These are phyloP conservation scores for Mustelus asterias DNA, from an alignment of 2,113 vertebrate genomes.

Conservation along the genomic window DNA sequence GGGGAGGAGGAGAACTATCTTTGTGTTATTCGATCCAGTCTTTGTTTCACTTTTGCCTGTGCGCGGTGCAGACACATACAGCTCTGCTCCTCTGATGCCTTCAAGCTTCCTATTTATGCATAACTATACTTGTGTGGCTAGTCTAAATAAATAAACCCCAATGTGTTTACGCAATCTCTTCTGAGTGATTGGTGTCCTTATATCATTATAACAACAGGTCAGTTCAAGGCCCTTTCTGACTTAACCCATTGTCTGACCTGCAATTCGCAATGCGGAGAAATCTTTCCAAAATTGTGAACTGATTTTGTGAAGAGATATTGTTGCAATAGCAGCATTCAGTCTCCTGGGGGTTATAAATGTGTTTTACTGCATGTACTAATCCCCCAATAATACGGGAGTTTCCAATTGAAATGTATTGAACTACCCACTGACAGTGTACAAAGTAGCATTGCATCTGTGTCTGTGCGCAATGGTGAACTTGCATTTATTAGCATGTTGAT, in stretches of 20 bases:
- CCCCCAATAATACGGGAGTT: neutral
- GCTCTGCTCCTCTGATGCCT: too few relatives aligned
- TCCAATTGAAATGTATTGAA: neutral
- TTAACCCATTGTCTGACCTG: neutral
- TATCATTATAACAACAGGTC: too few relatives aligned
- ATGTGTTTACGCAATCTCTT: too few relatives aligned
- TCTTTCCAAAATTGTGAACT: neutral
- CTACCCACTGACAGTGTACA: neutral
- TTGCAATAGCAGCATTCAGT: neutral
- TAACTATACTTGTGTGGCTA: too few relatives aligned
- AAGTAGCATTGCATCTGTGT: neutral
- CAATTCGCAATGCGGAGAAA: neutral
- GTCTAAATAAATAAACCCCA: too few relatives aligned
- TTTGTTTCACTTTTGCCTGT: too few relatives aligned
- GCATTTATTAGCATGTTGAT: neutral
- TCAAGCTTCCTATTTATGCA: too few relatives aligned
- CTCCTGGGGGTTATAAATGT: neutral
- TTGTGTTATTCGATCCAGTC: too few relatives aligned
- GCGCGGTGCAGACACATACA: too few relatives aligned
- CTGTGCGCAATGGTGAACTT: too few relatives aligned
- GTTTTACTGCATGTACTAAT: neutral
- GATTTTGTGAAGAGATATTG: neutral
- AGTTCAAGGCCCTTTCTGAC: neutral
- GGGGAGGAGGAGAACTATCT: too few relatives aligned
- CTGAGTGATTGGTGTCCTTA: too few relatives aligned